Base-by-base conservation (phyloP, 2,797 vertebrate genomes). In the Kryptolebias ocellatus region DNA sequence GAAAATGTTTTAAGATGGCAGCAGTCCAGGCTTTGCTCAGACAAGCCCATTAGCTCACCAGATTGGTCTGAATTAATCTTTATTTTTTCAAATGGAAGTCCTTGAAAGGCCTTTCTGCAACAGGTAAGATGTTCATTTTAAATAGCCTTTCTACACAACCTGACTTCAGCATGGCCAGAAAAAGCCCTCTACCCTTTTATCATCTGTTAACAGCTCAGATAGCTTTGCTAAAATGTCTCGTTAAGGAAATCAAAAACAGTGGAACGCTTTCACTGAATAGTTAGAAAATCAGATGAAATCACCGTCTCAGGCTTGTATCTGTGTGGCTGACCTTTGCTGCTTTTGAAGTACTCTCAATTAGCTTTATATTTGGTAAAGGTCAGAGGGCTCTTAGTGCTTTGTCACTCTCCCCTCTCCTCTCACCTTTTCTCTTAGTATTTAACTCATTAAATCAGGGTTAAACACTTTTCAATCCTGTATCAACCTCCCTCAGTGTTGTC, bases 311-410 rank as follows among this genome's bases (percentile, higher is more conserved):
- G 45, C 57, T 45, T 6, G n/a, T 67, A 61, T 74, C 71, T 39
- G 53, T n/a, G 42, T 5, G 0, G 24, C 55, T 74, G 66, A 81
- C 79, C 79, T 84, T 79, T 75, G 63, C 74, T 70, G 65, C 73
- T 59, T 76, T 60, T 54, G 46, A 47, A 69, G 53, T 58, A 28
- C 67, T 64, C 67, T 84, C 76, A 72, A 77, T 86, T 70, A 80
- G 52, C 72, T 79, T 72, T 78, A 63, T 67, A 78, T 79, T 76
- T 60, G 18, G 49, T 51, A 69, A 86, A 88, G 85, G 82, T 87
- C 74, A 78, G 29, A 34, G 18, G 45, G 55, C 67, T 57, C 27
- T 39, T 44, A 53, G n/a, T 53, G 20, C 20, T 24, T 24, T 24
- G 57, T 53, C 53, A 27, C 28, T 37, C 0, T 52, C 53, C 1